phyloP scores from a whole-genome alignment of 2,888 invertebrate genomes.

The Lasiommata megera region DNA sequence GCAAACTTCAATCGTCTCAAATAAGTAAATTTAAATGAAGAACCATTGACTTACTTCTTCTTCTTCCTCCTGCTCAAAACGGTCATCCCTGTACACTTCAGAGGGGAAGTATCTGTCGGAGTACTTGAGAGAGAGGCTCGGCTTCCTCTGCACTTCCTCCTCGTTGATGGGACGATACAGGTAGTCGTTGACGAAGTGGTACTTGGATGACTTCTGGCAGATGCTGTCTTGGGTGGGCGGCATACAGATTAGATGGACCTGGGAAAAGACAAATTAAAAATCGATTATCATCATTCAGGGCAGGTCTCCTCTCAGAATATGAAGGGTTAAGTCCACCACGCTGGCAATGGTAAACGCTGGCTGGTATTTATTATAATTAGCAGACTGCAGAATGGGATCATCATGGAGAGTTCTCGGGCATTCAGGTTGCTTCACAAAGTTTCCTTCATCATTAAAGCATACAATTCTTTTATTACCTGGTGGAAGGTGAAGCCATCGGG shows the following conservation, averaged over 20 bases:
- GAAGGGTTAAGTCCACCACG: too few species aligned
- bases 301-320: too few species aligned
- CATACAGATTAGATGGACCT: conserved; percentile 97
- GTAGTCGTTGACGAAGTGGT: conserved; percentile 96
- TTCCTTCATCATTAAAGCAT: too few species aligned
- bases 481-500: conserved; percentile 95
- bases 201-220: conserved; percentile 93
- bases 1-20: too few species aligned
- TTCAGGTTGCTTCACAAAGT: too few species aligned
- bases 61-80: conserved; percentile 74
- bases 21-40: too few species aligned
- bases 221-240: conserved; percentile 94
- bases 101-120: conserved; percentile 92
- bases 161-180: conserved; percentile 93
- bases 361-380: too few species aligned
- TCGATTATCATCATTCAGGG: too few species aligned
- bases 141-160: conserved; percentile 90
- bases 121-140: conserved; percentile 89
- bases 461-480: too few species aligned
- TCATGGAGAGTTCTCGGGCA: too few species aligned
- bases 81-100: conserved; percentile 86
- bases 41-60: conserved; percentile 43
- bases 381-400: too few species aligned
- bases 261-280: conserved; percentile 32
- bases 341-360: too few species aligned